Percentiles rank a stretch among this genome's conserved stretches.
These are phyloP conservation scores for Coboldia fuscipes DNA, from an alignment of 1,140 invertebrate genomes.

Conservation along the genomic window DNA sequence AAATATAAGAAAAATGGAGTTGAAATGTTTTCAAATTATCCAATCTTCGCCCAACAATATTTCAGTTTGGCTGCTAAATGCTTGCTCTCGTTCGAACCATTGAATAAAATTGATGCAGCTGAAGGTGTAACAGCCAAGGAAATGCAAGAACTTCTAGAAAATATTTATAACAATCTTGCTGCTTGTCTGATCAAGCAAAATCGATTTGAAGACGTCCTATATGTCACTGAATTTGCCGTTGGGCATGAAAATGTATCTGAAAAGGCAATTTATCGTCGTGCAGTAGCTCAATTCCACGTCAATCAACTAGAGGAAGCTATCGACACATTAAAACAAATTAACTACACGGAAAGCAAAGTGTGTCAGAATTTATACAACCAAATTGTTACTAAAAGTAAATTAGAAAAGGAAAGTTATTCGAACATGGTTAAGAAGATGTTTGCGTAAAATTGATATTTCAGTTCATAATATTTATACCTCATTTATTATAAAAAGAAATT, in stretches of 20 bases:
- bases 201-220: slow-evolving; percentile 18
- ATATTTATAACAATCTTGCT: slow-evolving; percentile 16
- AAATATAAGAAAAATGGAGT: slow-evolving; percentile 17
- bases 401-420: slow-evolving; percentile 14
- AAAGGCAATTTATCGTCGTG: slow-evolving; percentile 17
- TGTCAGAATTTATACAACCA: slow-evolving; percentile 12
- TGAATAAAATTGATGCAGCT: slow-evolving; percentile 6
- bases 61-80: slow-evolving; percentile 15
- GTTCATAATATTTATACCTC: no score
- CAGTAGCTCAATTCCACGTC: slow-evolving; percentile 12
- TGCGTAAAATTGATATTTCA: no score
- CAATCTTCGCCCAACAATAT: slow-evolving; percentile 17
- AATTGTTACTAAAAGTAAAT: slow-evolving; percentile 12
- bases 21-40: slow-evolving; percentile 16
- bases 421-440: slow-evolving; percentile 20
- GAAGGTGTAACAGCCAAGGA: slow-evolving; percentile 7
- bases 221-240: slow-evolving; percentile 15
- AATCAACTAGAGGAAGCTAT: slow-evolving; percentile 17
- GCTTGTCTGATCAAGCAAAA: slow-evolving; percentile 15
- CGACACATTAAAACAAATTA: slow-evolving; percentile 10
- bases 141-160: slow-evolving; percentile 12
- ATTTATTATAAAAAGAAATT: no score
- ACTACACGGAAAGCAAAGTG: slow-evolving; percentile 16
- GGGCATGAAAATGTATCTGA: slow-evolving; percentile 9
- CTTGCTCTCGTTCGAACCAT: slow-evolving; percentile 16